phyloP scores from a whole-genome alignment of 1,140 invertebrate species.

The Scaptomyza graminum region DNA sequence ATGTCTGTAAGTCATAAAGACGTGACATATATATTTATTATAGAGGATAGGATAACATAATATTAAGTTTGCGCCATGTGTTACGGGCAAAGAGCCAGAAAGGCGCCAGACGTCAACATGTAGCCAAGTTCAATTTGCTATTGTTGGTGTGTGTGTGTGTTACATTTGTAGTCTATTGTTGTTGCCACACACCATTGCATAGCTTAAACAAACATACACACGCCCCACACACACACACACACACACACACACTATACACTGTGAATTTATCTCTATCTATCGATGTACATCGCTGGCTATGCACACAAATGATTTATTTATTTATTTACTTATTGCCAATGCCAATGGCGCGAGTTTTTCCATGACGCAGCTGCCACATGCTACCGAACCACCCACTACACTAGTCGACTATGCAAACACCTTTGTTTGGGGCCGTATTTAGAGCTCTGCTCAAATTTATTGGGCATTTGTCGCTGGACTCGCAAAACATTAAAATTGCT shows the following conservation, averaged over 20 bases:
- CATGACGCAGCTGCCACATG: slow-evolving; percentile 69
- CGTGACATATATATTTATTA: slow-evolving; percentile 29
- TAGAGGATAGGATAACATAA: slow-evolving; percentile 27
- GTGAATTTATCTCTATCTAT: slow-evolving; percentile 35
- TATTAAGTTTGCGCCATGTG: slow-evolving; percentile 73
- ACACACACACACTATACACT: background rate
- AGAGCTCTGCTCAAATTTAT: slow-evolving; percentile 44
- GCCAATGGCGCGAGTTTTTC: slow-evolving; percentile 63
- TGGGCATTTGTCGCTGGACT: slow-evolving; percentile 44
- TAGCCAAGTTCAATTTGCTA: slow-evolving; percentile 67
- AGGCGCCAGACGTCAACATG: slow-evolving; percentile 57
- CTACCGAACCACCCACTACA: slow-evolving; percentile 1
- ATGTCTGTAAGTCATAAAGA: slow-evolving; percentile 2
- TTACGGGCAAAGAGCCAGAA: slow-evolving; percentile 44
- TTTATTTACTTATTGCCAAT: slow-evolving; percentile 78
- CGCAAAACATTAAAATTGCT: slow-evolving; percentile 14
- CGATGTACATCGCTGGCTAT: slow-evolving; percentile 55
- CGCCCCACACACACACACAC: background rate
- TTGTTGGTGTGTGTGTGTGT: slow-evolving; percentile 23
- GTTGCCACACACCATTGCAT: slow-evolving; percentile 20
- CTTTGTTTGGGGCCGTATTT: slow-evolving; percentile 14
- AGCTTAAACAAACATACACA: slow-evolving; percentile 13
- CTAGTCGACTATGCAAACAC: background rate
- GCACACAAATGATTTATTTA: slow-evolving; percentile 78
- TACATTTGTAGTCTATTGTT: slow-evolving; percentile 41